phyloP scores from a whole-genome alignment of 37 sponge, comb jelly and placozoan species.

The Mnemiopsis leidyi region DNA sequence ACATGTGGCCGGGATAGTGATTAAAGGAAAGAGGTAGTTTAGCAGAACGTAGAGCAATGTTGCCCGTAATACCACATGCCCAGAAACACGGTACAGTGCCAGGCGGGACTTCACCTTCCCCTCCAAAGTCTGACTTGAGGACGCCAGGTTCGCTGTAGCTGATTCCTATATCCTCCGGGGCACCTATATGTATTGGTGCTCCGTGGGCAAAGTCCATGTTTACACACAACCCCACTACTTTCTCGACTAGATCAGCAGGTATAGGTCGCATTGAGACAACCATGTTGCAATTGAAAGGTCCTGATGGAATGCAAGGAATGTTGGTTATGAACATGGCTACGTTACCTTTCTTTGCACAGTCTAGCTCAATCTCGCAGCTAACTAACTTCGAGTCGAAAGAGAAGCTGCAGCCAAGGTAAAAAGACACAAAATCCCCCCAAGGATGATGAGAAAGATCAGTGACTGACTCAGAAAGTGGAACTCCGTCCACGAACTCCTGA shows the following conservation, averaged over 20 bases:
- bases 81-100: conserved; percentile 89
- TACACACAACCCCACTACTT: conserved; percentile 25
- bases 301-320: conserved; percentile 67
- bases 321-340: conserved; percentile 77
- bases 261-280: conserved; percentile 79
- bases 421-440: conserved; percentile 78
- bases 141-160: conserved; percentile 38
- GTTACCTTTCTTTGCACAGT: conserved; percentile 67
- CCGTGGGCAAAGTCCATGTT: conserved; percentile 72
- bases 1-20: conserved; percentile 89
- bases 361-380: conserved; percentile 67
- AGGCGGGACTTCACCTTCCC: conserved; percentile 41
- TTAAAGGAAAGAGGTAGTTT: conserved; percentile 72
- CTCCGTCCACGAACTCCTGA: conserved; percentile 68
- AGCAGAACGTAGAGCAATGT: conserved; percentile 67
- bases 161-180: conserved; percentile 81
- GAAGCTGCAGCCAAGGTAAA: conserved; percentile 92
- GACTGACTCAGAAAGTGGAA: conserved; percentile 56
- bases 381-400: conserved; percentile 76
- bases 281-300: conserved; percentile 67
- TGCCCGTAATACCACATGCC: conserved; percentile 88
- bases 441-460: conserved; percentile 68
- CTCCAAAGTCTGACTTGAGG: conserved; percentile 65
- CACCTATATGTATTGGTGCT: conserved; percentile 89
- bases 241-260: conserved; percentile 31